Conservation (phyloP, 1,140 invertebrate species). For the Brachionus paranguensis region DNA sequence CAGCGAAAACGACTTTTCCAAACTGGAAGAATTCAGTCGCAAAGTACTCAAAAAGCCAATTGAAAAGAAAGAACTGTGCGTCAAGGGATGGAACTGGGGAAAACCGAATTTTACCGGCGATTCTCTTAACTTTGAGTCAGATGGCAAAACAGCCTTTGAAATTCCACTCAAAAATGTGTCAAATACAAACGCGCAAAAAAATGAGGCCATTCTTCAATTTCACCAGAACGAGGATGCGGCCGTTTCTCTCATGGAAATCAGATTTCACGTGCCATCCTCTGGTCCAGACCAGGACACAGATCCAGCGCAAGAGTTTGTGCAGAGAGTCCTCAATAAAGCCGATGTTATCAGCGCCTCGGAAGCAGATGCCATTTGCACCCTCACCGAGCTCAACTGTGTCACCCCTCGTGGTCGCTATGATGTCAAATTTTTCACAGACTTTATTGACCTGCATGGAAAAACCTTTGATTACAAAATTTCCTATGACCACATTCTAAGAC, state of each 20-base stretch:
- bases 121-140: conserved; percentile 69
- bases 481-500: conserved; percentile 82
- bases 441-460: conserved; percentile 98
- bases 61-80: conserved; percentile 71
- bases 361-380: conserved; percentile 93
- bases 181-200: conserved; percentile 91
- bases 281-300: conserved; percentile 66
- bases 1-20: conserved; percentile 71
- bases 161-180: conserved; percentile 91
- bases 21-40: conserved; percentile 55
- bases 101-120: conserved; percentile 79
- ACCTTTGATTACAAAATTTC: conserved; percentile 99
- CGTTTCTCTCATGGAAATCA: conserved; percentile 90
- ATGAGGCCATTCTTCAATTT: conserved; percentile 96
- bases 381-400: conserved; percentile 91
- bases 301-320: conserved; percentile 81
- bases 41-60: conserved; percentile 66
- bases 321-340: conserved; percentile 87
- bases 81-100: conserved; percentile 99
- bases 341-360: conserved; percentile 87
- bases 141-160: conserved; percentile 81
- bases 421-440: conserved; percentile 93
- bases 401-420: conserved; percentile 87
- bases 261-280: conserved; percentile 84
- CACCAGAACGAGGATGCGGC: conserved; percentile 98